Percentiles rank a stretch among this genome's conserved stretches.
Conservation (phyloP, 2,888 invertebrate species). For the Hirudinaria manillensis region DNA sequence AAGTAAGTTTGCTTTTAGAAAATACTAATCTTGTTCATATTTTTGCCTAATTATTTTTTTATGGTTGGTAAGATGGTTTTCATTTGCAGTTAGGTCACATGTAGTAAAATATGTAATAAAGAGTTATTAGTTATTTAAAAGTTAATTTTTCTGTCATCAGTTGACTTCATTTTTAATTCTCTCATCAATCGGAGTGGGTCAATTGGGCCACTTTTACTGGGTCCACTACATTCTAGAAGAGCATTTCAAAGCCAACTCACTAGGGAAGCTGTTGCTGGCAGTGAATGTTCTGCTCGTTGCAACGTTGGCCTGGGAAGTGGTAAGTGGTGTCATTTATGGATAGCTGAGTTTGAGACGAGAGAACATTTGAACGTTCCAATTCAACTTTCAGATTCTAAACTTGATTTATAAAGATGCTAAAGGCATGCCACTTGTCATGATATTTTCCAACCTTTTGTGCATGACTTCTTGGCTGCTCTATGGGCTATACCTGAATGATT, state of each 20-base stretch:
- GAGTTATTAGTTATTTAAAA: no score
- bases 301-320: neutral
- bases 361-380: neutral
- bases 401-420: slow-evolving; percentile 40
- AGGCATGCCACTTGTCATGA: slow-evolving; percentile 40
- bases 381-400: slow-evolving; percentile 36
- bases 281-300: neutral
- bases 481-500: slow-evolving; percentile 41
- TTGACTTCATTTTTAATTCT: neutral
- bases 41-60: no score
- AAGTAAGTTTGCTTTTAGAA: slow-evolving; percentile 25
- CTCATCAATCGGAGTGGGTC: no score
- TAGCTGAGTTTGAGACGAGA: neutral
- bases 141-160: no score
- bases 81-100: no score
- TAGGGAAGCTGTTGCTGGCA: neutral
- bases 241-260: neutral
- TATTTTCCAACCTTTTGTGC: slow-evolving; percentile 39
- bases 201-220: neutral
- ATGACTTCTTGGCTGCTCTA: slow-evolving; percentile 41
- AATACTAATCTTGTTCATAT: neutral
- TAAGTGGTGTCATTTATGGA: neutral
- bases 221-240: neutral
- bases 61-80: no score
- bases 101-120: no score